phyloP scores from a whole-genome alignment of 2,113 vertebrate species.

The Dromas ardeola region DNA sequence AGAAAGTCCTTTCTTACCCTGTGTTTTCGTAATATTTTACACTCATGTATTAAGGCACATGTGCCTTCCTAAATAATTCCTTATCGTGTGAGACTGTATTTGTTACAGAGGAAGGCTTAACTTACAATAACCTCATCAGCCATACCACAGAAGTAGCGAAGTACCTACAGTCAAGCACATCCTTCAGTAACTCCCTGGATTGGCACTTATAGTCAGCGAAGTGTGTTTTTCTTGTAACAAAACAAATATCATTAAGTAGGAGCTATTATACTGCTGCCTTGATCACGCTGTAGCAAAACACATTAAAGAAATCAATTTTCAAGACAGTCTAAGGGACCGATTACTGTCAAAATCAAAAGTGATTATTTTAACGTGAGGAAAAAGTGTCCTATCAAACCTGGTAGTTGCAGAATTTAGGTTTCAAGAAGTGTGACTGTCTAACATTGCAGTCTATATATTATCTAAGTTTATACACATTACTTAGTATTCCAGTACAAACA shows the following conservation, averaged over 20 bases:
- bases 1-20: background rate
- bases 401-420: background rate
- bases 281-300: background rate
- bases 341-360: background rate
- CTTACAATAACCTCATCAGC: background rate
- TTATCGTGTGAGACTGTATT: background rate
- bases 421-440: background rate
- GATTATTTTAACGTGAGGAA: background rate
- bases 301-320: background rate
- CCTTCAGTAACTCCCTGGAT: background rate
- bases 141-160: background rate
- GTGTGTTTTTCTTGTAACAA: background rate
- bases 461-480: background rate
- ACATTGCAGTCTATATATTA: background rate
- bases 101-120: background rate
- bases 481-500: background rate
- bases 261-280: background rate
- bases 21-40: background rate
- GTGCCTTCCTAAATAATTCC: background rate
- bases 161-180: background rate
- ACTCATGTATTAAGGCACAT: background rate
- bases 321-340: background rate
- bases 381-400: background rate
- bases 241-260: background rate
- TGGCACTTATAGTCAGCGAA: background rate